A percentile compares a stretch with the other conserved stretches of the same genome.
phyloP scores from a whole-genome alignment of 2,113 vertebrate genomes.

The Paradisaea rubra region DNA sequence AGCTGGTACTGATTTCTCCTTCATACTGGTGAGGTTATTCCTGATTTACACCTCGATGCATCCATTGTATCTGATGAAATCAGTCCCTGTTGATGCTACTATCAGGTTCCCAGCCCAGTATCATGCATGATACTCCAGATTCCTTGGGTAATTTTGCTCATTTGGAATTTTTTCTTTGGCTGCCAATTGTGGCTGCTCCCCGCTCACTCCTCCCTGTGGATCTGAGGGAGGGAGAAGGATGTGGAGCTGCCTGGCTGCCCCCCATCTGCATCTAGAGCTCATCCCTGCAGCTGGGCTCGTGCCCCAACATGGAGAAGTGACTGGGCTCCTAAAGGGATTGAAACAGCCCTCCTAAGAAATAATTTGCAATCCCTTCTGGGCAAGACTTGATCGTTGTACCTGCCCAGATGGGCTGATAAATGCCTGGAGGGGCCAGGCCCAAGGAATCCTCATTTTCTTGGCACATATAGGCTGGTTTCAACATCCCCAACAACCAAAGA shows the following conservation, averaged over 20 bases:
- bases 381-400: neutral
- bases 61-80: neutral
- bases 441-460: neutral
- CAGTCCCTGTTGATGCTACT: neutral
- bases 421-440: neutral
- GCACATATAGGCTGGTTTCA: neutral
- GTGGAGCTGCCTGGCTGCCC: neutral
- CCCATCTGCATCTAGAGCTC: neutral
- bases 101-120: neutral
- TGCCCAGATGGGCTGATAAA: neutral
- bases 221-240: neutral
- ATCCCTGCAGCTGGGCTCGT: neutral
- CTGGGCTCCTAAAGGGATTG: neutral
- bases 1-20: neutral
- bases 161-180: fast-evolving
- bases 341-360: neutral
- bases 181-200: fast-evolving
- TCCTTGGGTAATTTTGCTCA: neutral
- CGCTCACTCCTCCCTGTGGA: fast-evolving
- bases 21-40: neutral
- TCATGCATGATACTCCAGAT: neutral
- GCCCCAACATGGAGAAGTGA: neutral
- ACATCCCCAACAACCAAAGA: neutral
- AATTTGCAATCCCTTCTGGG: neutral
- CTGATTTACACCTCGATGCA: neutral